phyloP scores from a whole-genome alignment of 2,113 vertebrate species.

The Poeciliopsis occidentalis region DNA sequence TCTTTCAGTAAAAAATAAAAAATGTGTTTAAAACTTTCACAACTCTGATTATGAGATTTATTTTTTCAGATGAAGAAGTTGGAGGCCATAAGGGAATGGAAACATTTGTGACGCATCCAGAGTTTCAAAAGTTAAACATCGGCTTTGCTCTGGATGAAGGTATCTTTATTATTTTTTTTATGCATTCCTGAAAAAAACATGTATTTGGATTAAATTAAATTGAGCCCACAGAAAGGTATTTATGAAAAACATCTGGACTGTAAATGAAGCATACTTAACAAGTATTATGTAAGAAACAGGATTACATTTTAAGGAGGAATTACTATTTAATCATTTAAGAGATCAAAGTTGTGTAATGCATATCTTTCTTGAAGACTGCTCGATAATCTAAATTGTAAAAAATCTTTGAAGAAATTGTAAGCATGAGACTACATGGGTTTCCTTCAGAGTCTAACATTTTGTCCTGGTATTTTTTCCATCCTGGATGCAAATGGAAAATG shows the following conservation, averaged over 20 bases:
- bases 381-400: no score
- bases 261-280: no score
- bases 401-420: background rate
- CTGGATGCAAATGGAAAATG: no score
- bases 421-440: background rate
- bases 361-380: no score
- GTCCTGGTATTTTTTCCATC: no score
- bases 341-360: no score
- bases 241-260: no score
- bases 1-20: background rate
- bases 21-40: background rate
- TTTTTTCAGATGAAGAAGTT: conserved; percentile 89
- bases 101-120: conserved; percentile 85
- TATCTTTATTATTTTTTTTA: conserved; percentile 59
- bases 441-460: no score
- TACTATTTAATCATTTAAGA: no score
- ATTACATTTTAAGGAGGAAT: no score
- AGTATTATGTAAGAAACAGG: no score
- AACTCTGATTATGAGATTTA: background rate
- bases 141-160: conserved; percentile 97
- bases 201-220: background rate
- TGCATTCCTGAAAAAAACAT: no score
- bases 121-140: conserved; percentile 89
- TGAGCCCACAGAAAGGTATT: background rate
- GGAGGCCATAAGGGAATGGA: conserved; percentile 95